phyloP scores from a whole-genome alignment of 2,888 invertebrate genomes.

The Dioctria rufipes region DNA sequence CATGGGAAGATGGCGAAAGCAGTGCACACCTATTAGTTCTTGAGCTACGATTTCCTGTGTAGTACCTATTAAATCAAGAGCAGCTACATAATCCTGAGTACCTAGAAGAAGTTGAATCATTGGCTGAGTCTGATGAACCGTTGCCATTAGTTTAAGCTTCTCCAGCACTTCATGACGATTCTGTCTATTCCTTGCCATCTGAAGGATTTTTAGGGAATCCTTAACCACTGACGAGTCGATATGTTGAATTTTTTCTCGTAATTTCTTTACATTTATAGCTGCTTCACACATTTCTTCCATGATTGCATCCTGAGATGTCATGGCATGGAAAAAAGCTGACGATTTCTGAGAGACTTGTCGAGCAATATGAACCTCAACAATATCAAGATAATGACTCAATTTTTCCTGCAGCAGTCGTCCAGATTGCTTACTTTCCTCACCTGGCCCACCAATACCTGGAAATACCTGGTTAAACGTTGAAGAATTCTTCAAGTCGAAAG shows the following conservation, averaged over 20 bases:
- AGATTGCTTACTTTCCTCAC: conserved; percentile 69
- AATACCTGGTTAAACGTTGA: conserved; percentile 90
- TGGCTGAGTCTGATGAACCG: conserved; percentile 97
- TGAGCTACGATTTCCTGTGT: conserved; percentile 94
- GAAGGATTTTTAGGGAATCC: conserved; percentile 85
- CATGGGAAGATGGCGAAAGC: conserved; percentile 95
- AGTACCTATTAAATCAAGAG: conserved; percentile 95
- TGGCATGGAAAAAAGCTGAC: conserved; percentile 97
- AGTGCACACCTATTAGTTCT: conserved; percentile 92
- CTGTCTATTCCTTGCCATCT: conserved; percentile 77
- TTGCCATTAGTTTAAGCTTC: conserved; percentile 90
- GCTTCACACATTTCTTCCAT: conserved; percentile 95
- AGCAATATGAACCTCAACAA: conserved; percentile 94
- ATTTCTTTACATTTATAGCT: conserved; percentile 80
- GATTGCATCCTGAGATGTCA: conserved; percentile 97
- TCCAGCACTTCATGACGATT: conserved; percentile 80
- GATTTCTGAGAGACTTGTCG: conserved; percentile 93
- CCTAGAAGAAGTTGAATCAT: conserved; percentile 95
- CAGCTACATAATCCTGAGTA: conserved; percentile 97
- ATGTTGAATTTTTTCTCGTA: conserved; percentile 82
- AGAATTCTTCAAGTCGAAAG: conserved; percentile 84
- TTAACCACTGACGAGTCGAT: conserved; percentile 86
- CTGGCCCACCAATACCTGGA: conserved; percentile 75
- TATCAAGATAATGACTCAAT: conserved; percentile 93
- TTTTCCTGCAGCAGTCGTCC: conserved; percentile 87